Evolutionary conservation across 1,140 invertebrate genomes (phyloP).

Genomic region (Battus philenor): DNA sequence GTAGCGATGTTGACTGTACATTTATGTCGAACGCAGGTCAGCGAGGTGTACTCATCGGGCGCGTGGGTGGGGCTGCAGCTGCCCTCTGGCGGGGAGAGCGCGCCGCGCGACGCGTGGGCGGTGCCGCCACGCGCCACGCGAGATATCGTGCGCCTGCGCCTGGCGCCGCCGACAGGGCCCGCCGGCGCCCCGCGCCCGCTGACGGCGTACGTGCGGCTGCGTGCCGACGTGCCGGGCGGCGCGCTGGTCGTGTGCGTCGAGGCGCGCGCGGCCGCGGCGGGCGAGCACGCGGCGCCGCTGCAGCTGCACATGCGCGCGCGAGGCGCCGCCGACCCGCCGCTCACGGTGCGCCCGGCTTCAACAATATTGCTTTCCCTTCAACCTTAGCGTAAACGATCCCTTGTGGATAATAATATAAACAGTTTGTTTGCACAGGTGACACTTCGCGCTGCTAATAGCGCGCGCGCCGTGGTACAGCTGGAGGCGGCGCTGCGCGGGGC

Average conservation of each 20-base stretch:
- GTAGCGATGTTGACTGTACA: too few relatives aligned
- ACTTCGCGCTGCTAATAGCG: slow-evolving; percentile 55
- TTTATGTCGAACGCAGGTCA: too few relatives aligned
- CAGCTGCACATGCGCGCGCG: slow-evolving; percentile 53
- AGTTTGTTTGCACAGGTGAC: slow-evolving; percentile 32
- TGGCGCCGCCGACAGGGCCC: slow-evolving; percentile 70
- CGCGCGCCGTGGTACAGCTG: slow-evolving; percentile 26
- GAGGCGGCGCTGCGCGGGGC: slow-evolving; percentile 33
- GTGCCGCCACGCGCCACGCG: slow-evolving; percentile 93
- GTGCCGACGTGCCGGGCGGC: slow-evolving; percentile 46
- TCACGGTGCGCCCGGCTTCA: slow-evolving; percentile 34
- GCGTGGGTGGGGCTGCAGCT: slow-evolving; percentile 94
- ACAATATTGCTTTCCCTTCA: too few relatives aligned
- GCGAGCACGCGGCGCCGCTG: slow-evolving; percentile 53
- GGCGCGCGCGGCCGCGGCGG: slow-evolving; percentile 44
- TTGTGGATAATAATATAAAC: too few relatives aligned
- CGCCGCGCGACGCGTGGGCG: slow-evolving; percentile 89
- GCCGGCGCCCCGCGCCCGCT: slow-evolving; percentile 39
- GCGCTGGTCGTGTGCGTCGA: slow-evolving; percentile 62
- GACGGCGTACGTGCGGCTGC: slow-evolving; percentile 58
- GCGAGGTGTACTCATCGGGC: slow-evolving; percentile 94
- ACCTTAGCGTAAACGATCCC: too few relatives aligned
- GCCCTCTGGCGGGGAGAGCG: slow-evolving; percentile 77
- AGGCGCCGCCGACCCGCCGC: slow-evolving; percentile 47
- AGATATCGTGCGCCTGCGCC: slow-evolving; percentile 91